Evolutionary conservation across 2,888 invertebrate genomes (phyloP), one percentile per base, ranked within the genome.

Genomic region (Dorcus parallelipipedus): DNA sequence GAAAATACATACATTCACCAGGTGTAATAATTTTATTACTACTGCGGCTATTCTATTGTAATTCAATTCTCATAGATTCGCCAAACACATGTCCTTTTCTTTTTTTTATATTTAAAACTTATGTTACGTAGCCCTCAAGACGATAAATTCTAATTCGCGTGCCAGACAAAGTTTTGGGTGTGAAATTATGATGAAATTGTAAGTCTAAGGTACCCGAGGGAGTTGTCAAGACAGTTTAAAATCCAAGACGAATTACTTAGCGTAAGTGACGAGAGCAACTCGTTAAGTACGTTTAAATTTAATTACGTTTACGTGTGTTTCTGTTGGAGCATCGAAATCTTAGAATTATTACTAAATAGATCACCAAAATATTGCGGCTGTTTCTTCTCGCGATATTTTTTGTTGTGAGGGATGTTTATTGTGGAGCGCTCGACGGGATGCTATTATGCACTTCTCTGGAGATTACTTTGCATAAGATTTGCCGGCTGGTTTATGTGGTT

Each of bases 401-500:
- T 33, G 26, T 33, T 33, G 5, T 7, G 6, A 5, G 26, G 6
- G n/a, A 23, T 45, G 45, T 45, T 45, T 45, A 45, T 45, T 45
- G 45, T 43, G 43, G 17, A 43, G 17, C 10, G 8, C 43, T 10
- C 43, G 43, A 10, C 45, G 20, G 45, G 54, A 70, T 67, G 62
- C 64, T 63, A 67, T 70, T 70, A 69, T 71, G 70, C 70, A 70
- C 66, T 71, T 70, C 64, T 68, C 67, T 61, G 67, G 65, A 70
- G 66, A 71, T 70, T 70, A 69, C 69, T 70, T 70, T 69, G 68
- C 69, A 67, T 68, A 66, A 67, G 64, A 67, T 68, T 64, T 64
- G 62, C 59, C 64, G 59, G 51, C 49, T 56, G 62, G 59, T 70
- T 69, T 66, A 68, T 68, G 66, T 61, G 64, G 66, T 64, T 65